phyloP scores from a whole-genome alignment of 37 sponge, comb jelly and placozoan species.

The Hormiphora californensis region DNA sequence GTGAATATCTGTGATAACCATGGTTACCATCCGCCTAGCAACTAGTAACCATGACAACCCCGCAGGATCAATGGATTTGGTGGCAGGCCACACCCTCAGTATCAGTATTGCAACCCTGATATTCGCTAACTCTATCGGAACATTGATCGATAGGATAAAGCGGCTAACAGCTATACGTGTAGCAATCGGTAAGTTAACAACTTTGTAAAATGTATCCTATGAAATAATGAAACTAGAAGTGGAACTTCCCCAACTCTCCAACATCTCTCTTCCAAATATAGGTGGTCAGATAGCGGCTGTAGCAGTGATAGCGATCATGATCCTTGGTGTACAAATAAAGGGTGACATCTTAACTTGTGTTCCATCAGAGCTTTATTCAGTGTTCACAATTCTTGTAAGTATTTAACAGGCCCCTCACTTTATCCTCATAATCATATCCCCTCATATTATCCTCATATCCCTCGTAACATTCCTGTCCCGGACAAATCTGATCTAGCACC shows the following conservation, averaged over 20 bases:
- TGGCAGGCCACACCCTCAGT: not conserved
- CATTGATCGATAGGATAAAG: not conserved
- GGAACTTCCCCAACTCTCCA: too few relatives aligned
- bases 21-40: not conserved
- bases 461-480: too few relatives aligned
- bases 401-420: too few relatives aligned
- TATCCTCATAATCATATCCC: too few relatives aligned
- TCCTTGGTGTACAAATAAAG: not conserved
- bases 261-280: too few relatives aligned
- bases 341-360: not conserved
- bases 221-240: too few relatives aligned
- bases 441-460: not conserved
- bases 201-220: too few relatives aligned
- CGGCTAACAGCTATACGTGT: not conserved
- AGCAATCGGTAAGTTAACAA: too few relatives aligned
- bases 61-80: not conserved
- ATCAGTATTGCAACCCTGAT: not conserved
- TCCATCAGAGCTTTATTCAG: not conserved
- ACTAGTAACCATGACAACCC: not conserved
- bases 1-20: not conserved
- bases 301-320: not conserved
- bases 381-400: not conserved
- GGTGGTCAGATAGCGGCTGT: not conserved
- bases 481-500: too few relatives aligned
- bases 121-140: not conserved